Conservation (phyloP, 2,888 invertebrate species). For the Hyles lineata region DNA sequence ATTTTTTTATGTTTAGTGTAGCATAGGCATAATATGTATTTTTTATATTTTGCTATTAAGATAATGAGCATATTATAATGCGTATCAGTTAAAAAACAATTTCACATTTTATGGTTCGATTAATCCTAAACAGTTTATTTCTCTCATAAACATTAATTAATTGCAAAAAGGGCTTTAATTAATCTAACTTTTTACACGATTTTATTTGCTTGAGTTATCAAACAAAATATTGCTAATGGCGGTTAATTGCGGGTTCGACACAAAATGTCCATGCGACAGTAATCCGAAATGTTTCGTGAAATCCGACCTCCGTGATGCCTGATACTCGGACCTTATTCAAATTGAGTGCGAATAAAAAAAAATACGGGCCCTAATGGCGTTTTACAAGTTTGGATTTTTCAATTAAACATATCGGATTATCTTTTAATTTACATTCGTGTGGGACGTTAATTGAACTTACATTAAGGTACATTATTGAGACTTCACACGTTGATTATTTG, state of each 20-base stretch:
- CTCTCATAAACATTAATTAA: neutral
- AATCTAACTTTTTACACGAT: neutral
- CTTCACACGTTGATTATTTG: slow-evolving; percentile 20
- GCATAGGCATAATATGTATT: neutral
- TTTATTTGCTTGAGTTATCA: slow-evolving; percentile 11
- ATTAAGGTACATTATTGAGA: slow-evolving; percentile 7
- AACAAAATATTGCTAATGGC: slow-evolving; percentile 22
- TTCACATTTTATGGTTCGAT: too few relatives aligned
- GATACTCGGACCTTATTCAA: slow-evolving; percentile 19
- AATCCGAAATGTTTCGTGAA: slow-evolving; percentile 8
- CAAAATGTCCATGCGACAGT: slow-evolving; percentile 18
- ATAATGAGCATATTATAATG: too few relatives aligned
- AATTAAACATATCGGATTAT: slow-evolving; percentile 26
- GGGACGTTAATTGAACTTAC: slow-evolving; percentile 18
- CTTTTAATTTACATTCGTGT: slow-evolving; percentile 25
- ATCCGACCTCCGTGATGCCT: slow-evolving; percentile 10
- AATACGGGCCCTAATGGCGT: slow-evolving; percentile 19
- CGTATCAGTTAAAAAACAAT: too few relatives aligned
- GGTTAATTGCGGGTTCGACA: slow-evolving; percentile 21
- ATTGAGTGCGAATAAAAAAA: slow-evolving; percentile 24
- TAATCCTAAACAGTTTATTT: too few relatives aligned
- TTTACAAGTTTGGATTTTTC: slow-evolving; percentile 19
- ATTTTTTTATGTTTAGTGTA: neutral
- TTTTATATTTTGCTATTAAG: neutral
- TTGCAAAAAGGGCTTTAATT: neutral